Evolutionary conservation across 2,888 invertebrate genomes (phyloP).

Genomic region (Icerya purchasi): DNA sequence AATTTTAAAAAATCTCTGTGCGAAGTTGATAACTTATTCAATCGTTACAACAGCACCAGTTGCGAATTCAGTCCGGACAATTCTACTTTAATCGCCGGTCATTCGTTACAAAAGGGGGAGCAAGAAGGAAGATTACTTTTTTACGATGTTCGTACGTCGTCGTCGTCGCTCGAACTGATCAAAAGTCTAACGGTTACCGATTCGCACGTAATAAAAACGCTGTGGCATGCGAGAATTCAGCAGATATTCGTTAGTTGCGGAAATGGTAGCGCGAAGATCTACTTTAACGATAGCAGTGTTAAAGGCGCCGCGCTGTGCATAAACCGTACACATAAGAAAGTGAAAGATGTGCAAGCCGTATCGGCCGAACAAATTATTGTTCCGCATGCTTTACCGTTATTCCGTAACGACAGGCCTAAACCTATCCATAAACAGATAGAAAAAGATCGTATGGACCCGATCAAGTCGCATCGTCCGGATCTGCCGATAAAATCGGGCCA

Average conservation of each 20-base stretch:
- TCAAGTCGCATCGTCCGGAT: slow-evolving; percentile 63
- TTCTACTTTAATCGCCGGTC: slow-evolving; percentile 64
- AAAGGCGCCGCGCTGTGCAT: slow-evolving; percentile 81
- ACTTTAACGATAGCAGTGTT: slow-evolving; percentile 72
- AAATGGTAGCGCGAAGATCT: slow-evolving; percentile 71
- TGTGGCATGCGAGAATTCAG: slow-evolving; percentile 96
- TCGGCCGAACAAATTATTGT: slow-evolving; percentile 86
- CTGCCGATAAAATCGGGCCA: slow-evolving; percentile 61
- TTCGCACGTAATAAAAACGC: slow-evolving; percentile 63
- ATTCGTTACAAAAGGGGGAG: slow-evolving; percentile 46
- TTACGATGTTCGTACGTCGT: slow-evolving; percentile 54
- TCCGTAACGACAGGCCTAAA: slow-evolving; percentile 73
- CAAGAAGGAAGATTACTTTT: slow-evolving; percentile 48
- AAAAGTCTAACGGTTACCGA: slow-evolving; percentile 43
- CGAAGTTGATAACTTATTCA: slow-evolving; percentile 45
- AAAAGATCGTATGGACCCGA: slow-evolving; percentile 67
- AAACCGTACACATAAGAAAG: slow-evolving; percentile 54
- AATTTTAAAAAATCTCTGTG: slow-evolving; percentile 57
- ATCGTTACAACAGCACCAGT: slow-evolving; percentile 36
- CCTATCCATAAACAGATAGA: slow-evolving; percentile 78
- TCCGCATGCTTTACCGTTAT: slow-evolving; percentile 85
- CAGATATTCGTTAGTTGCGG: slow-evolving; percentile 85
- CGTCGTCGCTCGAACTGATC: slow-evolving; percentile 39
- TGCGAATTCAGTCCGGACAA: slow-evolving; percentile 80
- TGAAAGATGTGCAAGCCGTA: slow-evolving; percentile 64